phyloP scores from a whole-genome alignment of 23 tunicate species.

The Halocynthia aurantium region DNA sequence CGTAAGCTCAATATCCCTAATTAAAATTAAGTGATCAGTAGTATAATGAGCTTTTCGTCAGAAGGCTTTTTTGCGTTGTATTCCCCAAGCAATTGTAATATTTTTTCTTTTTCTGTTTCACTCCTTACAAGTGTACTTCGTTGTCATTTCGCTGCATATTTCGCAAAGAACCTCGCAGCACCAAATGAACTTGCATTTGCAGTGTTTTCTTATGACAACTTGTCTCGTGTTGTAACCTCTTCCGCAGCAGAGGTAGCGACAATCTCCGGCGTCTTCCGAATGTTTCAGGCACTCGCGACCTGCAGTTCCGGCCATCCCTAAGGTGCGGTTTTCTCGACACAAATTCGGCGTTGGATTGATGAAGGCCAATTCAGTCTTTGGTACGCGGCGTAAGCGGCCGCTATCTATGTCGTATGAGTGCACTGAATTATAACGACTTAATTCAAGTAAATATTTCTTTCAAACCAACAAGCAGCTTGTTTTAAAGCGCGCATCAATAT shows the following conservation, averaged over 20 bases:
- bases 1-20: too few species aligned
- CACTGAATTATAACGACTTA: conserved; percentile 17
- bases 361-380: conserved; percentile 31
- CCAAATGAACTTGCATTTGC: conserved; percentile 24
- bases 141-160: conserved; percentile 12
- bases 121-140: neutral
- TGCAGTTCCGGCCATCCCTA: conserved; percentile 32
- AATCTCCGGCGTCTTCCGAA: conserved; percentile 30
- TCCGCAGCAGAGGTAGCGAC: conserved; percentile 39
- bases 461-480: neutral
- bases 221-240: conserved; percentile 17
- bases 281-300: conserved; percentile 26
- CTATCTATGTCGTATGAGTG: conserved; percentile 40
- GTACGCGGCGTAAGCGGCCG: conserved; percentile 31
- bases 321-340: conserved; percentile 16
- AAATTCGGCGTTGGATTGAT: conserved; percentile 30
- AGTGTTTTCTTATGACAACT: neutral
- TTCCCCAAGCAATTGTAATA: too few species aligned
- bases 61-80: too few species aligned
- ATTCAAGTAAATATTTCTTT: neutral
- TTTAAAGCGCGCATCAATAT: too few species aligned
- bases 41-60: too few species aligned
- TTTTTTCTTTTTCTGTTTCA: neutral
- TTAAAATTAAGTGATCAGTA: too few species aligned
- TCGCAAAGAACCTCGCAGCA: conserved; percentile 20